Percentiles rank a stretch among this genome's conserved stretches.
Evolutionary conservation across 2,888 invertebrate species (phyloP).

Genomic region (Silvanus unidentatus): DNA sequence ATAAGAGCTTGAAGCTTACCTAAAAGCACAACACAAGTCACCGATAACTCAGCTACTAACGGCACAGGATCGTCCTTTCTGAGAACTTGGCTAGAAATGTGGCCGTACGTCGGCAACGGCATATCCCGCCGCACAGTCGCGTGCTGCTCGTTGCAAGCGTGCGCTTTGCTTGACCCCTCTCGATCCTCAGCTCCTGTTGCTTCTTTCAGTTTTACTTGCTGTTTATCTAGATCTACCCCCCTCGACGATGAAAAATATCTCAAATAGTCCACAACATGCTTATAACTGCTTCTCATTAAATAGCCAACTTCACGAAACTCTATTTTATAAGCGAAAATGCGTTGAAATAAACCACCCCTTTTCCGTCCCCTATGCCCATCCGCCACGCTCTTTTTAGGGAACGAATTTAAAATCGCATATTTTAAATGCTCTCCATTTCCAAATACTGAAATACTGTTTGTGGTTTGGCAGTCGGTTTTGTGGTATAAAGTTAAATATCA

Average conservation of each 20-base stretch:
- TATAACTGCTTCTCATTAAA: conserved; percentile 18
- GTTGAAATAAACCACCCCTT: not conserved
- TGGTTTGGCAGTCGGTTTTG: conserved; percentile 31
- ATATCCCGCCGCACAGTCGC: conserved; percentile 43
- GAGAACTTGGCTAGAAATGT: conserved; percentile 39
- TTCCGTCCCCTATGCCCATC: no score
- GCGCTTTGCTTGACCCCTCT: conserved; percentile 50
- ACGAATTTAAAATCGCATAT: conserved; percentile 14
- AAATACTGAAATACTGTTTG: conserved; percentile 31
- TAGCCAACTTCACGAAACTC: conserved; percentile 14
- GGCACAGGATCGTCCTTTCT: conserved; percentile 29
- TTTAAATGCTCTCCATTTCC: conserved; percentile 19
- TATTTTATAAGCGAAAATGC: not conserved
- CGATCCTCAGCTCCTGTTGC: conserved; percentile 46
- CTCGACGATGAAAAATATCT: conserved; percentile 33
- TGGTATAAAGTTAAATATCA: conserved; percentile 44
- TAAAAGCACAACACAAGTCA: conserved; percentile 29
- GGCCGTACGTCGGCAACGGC: conserved; percentile 40
- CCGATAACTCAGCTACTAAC: conserved; percentile 18
- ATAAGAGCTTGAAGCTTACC: conserved; percentile 25
- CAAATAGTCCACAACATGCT: conserved; percentile 26
- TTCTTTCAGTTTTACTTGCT: conserved; percentile 45
- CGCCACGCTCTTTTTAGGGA: not conserved
- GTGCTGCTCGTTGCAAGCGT: conserved; percentile 45
- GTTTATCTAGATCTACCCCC: conserved; percentile 40